These are phyloP conservation scores for Caenorhabditis doughertyi DNA, from an alignment of 2,888 invertebrate genomes.

Conservation along the genomic window DNA sequence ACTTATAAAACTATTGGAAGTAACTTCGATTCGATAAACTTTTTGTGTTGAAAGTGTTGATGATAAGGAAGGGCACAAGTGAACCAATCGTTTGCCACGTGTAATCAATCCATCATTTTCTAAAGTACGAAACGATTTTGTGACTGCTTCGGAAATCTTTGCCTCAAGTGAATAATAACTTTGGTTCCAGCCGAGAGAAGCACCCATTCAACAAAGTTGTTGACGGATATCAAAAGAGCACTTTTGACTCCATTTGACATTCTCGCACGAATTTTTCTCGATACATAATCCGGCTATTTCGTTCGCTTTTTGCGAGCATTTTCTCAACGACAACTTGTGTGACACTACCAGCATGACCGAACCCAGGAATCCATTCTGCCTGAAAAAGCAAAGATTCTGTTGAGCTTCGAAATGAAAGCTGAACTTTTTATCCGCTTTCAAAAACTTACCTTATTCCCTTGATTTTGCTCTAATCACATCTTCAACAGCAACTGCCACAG, in stretches of 20 bases:
- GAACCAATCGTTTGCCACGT: slow-evolving; percentile 88
- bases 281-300: slow-evolving; percentile 88
- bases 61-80: slow-evolving; percentile 93
- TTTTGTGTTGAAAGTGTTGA: slow-evolving; percentile 89
- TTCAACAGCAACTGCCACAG: slow-evolving; percentile 95
- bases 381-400: slow-evolving; percentile 39
- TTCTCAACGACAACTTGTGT: slow-evolving; percentile 88
- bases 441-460: slow-evolving; percentile 67
- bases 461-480: slow-evolving; percentile 88
- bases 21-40: slow-evolving; percentile 69
- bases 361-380: slow-evolving; percentile 92
- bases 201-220: slow-evolving; percentile 89
- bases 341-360: slow-evolving; percentile 98
- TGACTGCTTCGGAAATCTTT: slow-evolving; percentile 89
- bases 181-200: slow-evolving; percentile 91
- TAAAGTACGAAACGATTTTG: slow-evolving; percentile 90
- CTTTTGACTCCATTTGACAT: slow-evolving; percentile 91
- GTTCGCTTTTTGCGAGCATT: slow-evolving; percentile 61
- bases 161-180: slow-evolving; percentile 94
- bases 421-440: not conserved
- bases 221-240: slow-evolving; percentile 73
- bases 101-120: slow-evolving; percentile 87
- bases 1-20: slow-evolving; percentile 35
- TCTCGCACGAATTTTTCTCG: slow-evolving; percentile 89
- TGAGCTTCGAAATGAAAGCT: no score